Conservation (phyloP, 2,113 vertebrate species). For the Ceyx cyanopectus region DNA sequence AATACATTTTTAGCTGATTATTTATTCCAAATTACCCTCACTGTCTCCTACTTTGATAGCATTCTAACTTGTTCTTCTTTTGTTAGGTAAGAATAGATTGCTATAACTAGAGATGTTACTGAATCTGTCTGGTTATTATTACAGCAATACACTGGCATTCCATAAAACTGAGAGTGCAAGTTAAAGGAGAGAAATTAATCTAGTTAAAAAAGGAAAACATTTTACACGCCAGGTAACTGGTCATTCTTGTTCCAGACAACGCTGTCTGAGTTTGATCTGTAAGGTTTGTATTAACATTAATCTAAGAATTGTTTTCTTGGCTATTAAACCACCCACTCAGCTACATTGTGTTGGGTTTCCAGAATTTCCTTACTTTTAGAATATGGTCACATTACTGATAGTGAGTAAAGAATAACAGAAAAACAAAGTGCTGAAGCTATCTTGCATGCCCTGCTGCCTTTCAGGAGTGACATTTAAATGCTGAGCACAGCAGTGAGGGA, state of each 20-base stretch:
- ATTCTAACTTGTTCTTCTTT: not conserved
- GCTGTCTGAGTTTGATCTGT: not conserved
- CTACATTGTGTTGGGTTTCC: not conserved
- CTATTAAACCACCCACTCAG: not conserved
- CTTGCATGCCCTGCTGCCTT: not conserved
- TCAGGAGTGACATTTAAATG: conserved; percentile 40
- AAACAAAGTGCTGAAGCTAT: not conserved
- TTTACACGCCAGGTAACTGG: not conserved
- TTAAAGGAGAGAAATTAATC: not conserved
- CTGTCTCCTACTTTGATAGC: not conserved
- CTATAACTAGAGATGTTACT: not conserved
- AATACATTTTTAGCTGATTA: not conserved
- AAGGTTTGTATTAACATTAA: not conserved
- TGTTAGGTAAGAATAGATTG: no score
- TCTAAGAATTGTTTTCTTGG: not conserved
- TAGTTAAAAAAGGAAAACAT: not conserved
- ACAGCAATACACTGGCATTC: not conserved
- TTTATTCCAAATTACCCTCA: not conserved
- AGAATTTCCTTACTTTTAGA: not conserved
- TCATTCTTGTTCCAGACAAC: not conserved
- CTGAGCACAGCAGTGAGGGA: conserved; percentile 58
- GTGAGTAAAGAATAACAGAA: conserved; percentile 1
- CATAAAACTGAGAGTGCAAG: not conserved
- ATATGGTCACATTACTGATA: not conserved
- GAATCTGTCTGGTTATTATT: not conserved